Percentiles rank a stretch among this genome's conserved stretches.
These are phyloP conservation scores for Scomber colias DNA, from an alignment of 2,113 vertebrate species.

Conservation along the genomic window DNA sequence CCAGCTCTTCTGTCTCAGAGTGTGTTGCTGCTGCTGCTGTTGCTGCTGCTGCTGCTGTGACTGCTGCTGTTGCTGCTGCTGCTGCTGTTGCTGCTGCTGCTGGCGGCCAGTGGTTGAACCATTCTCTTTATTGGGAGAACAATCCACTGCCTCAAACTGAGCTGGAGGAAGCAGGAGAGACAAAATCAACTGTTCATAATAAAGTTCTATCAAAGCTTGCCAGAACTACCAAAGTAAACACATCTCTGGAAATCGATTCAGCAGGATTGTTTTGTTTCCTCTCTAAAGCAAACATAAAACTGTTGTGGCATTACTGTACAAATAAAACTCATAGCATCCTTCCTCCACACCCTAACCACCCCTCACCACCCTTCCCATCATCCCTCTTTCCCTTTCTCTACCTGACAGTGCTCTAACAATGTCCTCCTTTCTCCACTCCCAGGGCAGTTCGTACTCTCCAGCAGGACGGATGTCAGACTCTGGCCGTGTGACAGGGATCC, in stretches of 20 bases:
- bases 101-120: conserved; percentile 57
- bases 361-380: conserved; percentile 26
- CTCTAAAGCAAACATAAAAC: conserved; percentile 63
- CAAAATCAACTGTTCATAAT: conserved; percentile 50
- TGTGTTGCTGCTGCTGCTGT: conserved; percentile 70
- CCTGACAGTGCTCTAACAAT: conserved; percentile 86
- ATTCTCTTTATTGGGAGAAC: conserved; percentile 85
- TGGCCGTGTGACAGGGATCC: conserved; percentile 84
- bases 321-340: conserved; percentile 65
- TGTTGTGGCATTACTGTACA: conserved; percentile 60
- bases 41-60: conserved; percentile 72
- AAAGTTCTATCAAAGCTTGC: conserved; percentile 47
- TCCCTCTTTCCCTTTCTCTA: conserved; percentile 65
- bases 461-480: conserved; percentile 84
- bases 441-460: conserved; percentile 86
- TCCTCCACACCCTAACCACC: conserved; percentile 63
- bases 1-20: conserved; percentile 92
- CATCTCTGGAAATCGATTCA: conserved; percentile 57
- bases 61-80: conserved; percentile 69
- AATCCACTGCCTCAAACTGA: conserved; percentile 92
- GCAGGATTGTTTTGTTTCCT: conserved; percentile 62
- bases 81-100: conserved; percentile 64
- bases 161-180: conserved; percentile 80
- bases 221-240: conserved; percentile 58
- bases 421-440: conserved; percentile 88